Evolutionary conservation across 2,797 vertebrate species (phyloP).

Genomic region (Xenopus petersii): DNA sequence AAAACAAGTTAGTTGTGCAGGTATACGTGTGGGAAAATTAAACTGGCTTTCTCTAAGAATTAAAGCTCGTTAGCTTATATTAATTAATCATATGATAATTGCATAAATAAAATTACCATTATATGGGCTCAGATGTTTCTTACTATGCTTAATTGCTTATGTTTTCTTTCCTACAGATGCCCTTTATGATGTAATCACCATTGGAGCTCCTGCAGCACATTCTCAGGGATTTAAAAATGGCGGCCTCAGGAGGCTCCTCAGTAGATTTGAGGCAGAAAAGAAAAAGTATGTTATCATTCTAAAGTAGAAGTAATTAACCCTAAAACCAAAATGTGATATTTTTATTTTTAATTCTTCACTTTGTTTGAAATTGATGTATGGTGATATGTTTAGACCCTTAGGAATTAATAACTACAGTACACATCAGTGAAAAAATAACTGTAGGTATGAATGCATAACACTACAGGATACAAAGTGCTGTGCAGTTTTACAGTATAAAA

Average conservation of each 20-base stretch:
- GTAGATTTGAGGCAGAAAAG: conserved; percentile 89
- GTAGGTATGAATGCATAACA: too few species aligned
- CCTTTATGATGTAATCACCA: conserved; percentile 89
- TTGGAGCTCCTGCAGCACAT: conserved; percentile 92
- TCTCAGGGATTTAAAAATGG: conserved; percentile 96
- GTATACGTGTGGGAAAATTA: conserved; percentile 55
- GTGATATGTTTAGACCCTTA: too few species aligned
- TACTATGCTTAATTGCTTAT: conserved; percentile 37
- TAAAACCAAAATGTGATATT: too few species aligned
- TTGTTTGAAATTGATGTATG: too few species aligned
- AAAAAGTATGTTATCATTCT: conserved; percentile 76
- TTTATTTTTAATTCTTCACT: too few species aligned
- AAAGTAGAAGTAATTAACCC: too few species aligned
- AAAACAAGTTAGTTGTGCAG: conserved; percentile 55
- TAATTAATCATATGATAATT: conserved; percentile 40
- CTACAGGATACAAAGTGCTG: too few species aligned
- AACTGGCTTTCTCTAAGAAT: conserved; percentile 47
- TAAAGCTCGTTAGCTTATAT: not conserved
- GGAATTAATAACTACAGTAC: too few species aligned
- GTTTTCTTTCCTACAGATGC: conserved; percentile 70
- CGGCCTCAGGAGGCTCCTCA: conserved; percentile 87
- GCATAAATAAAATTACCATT: not conserved
- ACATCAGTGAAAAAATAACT: too few species aligned
- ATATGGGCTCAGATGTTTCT: not conserved
- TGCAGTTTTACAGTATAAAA: too few species aligned